Evolutionary conservation across 1,140 invertebrate species (phyloP).

Genomic region (Ceratoteleas bidentatus): DNA sequence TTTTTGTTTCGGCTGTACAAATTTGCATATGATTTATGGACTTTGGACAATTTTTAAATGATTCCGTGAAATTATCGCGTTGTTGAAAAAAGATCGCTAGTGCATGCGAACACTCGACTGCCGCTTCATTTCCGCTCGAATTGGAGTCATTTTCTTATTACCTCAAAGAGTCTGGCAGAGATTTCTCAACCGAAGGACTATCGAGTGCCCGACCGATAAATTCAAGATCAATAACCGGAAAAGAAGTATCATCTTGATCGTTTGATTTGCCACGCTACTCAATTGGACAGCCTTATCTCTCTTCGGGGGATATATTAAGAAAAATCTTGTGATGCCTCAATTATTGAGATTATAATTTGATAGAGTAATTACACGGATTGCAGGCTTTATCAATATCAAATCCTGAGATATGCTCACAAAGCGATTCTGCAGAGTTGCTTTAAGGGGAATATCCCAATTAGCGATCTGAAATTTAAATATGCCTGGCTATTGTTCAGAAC

Average conservation of each 20-base stretch:
- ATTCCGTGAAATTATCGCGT: background rate
- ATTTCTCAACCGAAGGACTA: conserved; percentile 19
- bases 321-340: conserved; percentile 10
- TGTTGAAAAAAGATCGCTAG: conserved; percentile 7
- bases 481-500: no score
- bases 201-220: conserved; percentile 29
- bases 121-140: conserved; percentile 17
- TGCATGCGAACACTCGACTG: conserved; percentile 4
- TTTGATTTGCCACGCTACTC: conserved; percentile 24
- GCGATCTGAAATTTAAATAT: no score
- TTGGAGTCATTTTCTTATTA: conserved; percentile 31
- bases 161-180: conserved; percentile 10
- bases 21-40: conserved; percentile 9
- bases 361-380: conserved; percentile 48
- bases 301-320: background rate
- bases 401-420: background rate
- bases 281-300: conserved; percentile 12
- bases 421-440: no score
- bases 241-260: conserved; percentile 35
- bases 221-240: conserved; percentile 42
- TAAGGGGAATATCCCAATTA: no score
- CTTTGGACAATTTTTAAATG: background rate
- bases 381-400: background rate
- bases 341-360: conserved; percentile 25
- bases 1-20: conserved; percentile 16